These are phyloP conservation scores for Neosalanx taihuensis DNA, from an alignment of 2,797 vertebrate species.

Conservation along the genomic window DNA sequence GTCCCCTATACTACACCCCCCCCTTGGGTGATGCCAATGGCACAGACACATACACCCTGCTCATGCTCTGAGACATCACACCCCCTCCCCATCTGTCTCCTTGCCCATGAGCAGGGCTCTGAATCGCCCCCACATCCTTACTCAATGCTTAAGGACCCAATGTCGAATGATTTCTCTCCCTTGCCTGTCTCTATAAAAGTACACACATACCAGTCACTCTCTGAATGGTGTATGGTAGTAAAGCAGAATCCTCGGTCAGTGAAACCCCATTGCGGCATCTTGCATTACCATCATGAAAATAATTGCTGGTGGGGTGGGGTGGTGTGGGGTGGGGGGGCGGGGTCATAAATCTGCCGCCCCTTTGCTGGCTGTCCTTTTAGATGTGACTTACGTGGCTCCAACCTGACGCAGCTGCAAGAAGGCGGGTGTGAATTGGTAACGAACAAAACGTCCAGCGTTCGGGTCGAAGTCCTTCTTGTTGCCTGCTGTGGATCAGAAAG, in stretches of 20 bases:
- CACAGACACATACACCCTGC: conserved; percentile 7
- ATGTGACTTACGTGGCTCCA: conserved; percentile 91
- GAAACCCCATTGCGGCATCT: neutral
- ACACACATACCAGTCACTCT: conserved; percentile 1
- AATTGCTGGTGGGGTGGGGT: neutral
- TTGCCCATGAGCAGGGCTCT: conserved; percentile 17
- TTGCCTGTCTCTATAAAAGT: neutral
- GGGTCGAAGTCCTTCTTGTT: conserved; percentile 87
- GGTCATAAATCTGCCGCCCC: neutral
- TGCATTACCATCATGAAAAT: neutral
- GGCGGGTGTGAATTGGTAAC: conserved; percentile 96
- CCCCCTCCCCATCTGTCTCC: conserved; percentile 41
- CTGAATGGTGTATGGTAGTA: too few relatives aligned
- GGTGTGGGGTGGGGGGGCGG: neutral
- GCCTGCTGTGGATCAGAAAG: conserved; percentile 55
- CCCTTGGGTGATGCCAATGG: conserved; percentile 15
- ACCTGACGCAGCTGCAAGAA: conserved; percentile 93
- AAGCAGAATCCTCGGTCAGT: too few relatives aligned
- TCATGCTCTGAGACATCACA: conserved; percentile 21
- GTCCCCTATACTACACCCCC: too few relatives aligned
- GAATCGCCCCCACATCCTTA: neutral
- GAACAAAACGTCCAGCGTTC: conserved; percentile 92
- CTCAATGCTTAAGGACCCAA: neutral
- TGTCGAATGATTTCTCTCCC: neutral
- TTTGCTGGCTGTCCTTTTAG: neutral